Evolutionary conservation across 2,113 vertebrate genomes (phyloP), one percentile per base, ranked within the genome.

Genomic region (Solea senegalensis): DNA sequence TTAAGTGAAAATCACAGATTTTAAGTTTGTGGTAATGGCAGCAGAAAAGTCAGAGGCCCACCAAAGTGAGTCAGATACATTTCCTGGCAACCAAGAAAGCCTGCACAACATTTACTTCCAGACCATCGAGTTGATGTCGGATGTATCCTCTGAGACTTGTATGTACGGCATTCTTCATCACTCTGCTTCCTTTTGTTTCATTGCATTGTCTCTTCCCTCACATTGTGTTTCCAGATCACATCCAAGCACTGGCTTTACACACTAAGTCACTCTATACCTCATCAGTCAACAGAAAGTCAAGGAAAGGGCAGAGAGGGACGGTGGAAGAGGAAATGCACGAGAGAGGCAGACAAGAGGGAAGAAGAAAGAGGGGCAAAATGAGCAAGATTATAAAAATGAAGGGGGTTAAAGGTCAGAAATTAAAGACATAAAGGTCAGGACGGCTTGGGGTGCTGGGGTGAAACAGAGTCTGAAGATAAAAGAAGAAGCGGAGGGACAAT

Each of bases 191-290:
- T 46, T 66, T 43, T 39, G 63, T 43, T 75, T 72, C 71, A 66
- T 63, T 46, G 59, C 56, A 71, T 74, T 49, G 44, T 69, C 73
- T 74, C 74, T 79, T 62, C 50, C 69, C 67, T 27, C 48, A 41
- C 81, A 80, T 83, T 83, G 73, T 68, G 73, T 86, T 84, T 86
- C 76, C 81, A 76, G 70, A 82, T 80, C 83, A 86, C 82, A 86
- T 80, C 72, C 67, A 27, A 52, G 59, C 53, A 21, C 78, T 76
- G 74, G 75, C 77, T 89, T 82, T 74, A 83, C 62, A 82, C 83
- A 81, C 74, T 81, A 79, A 87, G 80, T 79, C 83, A 86, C 72
- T 83, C 77, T 78, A 68, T 82, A 87, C 55, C 80, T 89, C 86
- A 86, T 82, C 80, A 82, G 69, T 80, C 82, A 78, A 63, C 59